Percentiles rank a stretch among this genome's conserved stretches.
Conservation (phyloP, 2,888 invertebrate species). For the Osedax frankpressi region DNA sequence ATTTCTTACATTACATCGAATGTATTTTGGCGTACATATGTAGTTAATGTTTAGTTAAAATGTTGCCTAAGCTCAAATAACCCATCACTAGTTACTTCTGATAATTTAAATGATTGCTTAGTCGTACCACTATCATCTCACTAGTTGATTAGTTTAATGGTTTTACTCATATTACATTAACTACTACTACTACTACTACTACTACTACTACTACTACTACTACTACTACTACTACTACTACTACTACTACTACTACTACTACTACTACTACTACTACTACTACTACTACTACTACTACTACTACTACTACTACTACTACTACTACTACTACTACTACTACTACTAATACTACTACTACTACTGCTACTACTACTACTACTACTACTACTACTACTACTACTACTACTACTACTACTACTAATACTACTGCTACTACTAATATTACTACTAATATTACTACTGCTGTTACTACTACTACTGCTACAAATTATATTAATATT, state of each 20-base stretch:
- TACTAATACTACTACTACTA: conserved; percentile 25
- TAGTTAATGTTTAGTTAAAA: no score
- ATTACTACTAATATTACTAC: conserved; percentile 6
- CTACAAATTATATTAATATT: conserved; percentile 1
- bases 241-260: conserved; percentile 13
- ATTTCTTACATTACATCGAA: no score
- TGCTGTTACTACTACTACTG: conserved; percentile 4
- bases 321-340: conserved; percentile 26
- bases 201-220: conserved; percentile 24
- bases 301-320: conserved; percentile 25
- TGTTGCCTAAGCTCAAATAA: no score
- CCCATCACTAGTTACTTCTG: no score
- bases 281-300: conserved; percentile 24
- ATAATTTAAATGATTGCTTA: no score
- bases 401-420: conserved; percentile 25
- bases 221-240: conserved; percentile 25
- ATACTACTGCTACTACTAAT: conserved; percentile 9
- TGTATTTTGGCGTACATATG: no score
- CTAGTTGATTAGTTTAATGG: no score
- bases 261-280: conserved; percentile 18
- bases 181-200: conserved; percentile 26
- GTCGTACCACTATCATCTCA: no score
- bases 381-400: conserved; percentile 25
- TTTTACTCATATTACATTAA: conserved; percentile 24
- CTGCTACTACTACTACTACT: conserved; percentile 25